A percentile compares a stretch with the other conserved stretches of the same genome.
phyloP scores from a whole-genome alignment of 2,113 vertebrate species.

The Polypterus bichir region DNA sequence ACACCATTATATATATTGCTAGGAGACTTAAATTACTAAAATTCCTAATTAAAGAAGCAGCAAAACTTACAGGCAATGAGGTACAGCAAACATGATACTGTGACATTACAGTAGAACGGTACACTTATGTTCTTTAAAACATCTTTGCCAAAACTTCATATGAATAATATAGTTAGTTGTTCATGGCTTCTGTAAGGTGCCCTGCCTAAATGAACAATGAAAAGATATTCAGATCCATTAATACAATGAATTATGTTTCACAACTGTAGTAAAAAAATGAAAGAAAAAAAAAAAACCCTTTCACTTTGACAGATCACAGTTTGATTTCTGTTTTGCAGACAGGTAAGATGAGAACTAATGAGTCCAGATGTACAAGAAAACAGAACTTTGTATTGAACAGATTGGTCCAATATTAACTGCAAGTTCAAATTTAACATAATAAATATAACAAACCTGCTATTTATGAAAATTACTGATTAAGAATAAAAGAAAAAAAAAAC shows the following conservation, averaged over 20 bases:
- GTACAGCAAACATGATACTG: constrained; percentile 78
- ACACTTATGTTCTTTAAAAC: constrained; percentile 58
- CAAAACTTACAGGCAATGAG: constrained; percentile 91
- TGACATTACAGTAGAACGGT: constrained; percentile 82
- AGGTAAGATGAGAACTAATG: not conserved
- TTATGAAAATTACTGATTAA: too few species aligned
- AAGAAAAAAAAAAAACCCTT: constrained; percentile 58
- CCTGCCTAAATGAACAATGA: constrained; percentile 47
- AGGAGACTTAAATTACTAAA: constrained; percentile 86
- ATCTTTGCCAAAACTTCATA: constrained; percentile 61
- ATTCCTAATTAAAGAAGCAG: constrained; percentile 83
- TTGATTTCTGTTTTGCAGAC: constrained; percentile 44
- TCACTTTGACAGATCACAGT: constrained; percentile 69
- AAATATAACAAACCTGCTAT: too few species aligned
- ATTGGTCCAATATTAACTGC: not conserved
- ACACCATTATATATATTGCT: constrained; percentile 88
- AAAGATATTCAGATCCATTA: constrained; percentile 63
- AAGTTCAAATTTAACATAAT: not conserved
- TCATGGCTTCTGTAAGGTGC: constrained; percentile 61
- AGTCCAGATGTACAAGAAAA: not conserved
- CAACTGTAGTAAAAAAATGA: constrained; percentile 62
- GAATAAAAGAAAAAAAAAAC: too few species aligned
- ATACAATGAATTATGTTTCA: constrained; percentile 36
- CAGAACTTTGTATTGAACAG: not conserved
- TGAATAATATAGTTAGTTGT: constrained; percentile 39